Evolutionary conservation across 2,888 invertebrate species (phyloP), one percentile per base, ranked within the genome.

Genomic region (Drosophila meridiana): DNA sequence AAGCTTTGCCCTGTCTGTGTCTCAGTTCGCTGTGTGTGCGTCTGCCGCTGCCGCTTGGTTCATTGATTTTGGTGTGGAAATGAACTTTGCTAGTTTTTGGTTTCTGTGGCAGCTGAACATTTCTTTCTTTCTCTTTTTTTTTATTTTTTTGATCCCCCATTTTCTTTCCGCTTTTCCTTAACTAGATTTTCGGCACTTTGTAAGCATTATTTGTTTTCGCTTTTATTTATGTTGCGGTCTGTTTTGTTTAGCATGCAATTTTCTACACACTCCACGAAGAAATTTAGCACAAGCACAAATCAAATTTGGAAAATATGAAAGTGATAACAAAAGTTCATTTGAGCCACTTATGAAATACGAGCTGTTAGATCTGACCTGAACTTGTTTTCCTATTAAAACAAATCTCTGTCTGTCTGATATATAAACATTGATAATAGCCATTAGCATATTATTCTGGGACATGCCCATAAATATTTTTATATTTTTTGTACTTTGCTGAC

Each of bases 11-110:
- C 72, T 74, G 78, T 89, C 87, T 78, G 73, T 73, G 66, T 50
- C 45, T 52, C 57, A 58, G 72, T 55, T 50, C 2, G 8, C 45
- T 66, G 58, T 64, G 60, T 58, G 56, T 36, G 45, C 30, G 2
- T 2, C 45, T 5, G 45, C 7, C 50, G 30, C 61, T 14, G 67
- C 69, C 73, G 67, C 73, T 79, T 82, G 89, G 89, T 87, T 87
- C 87, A 87, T 87, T 87, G 87, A 90, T 87, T 87, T 90, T 87
- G 86, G 89, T 83, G 89, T 86, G 89, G 84, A 87, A 87, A 90
- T 87, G 80, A 87, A 87, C 90, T 90, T 87, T 90, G 70, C 74
- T 78, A 76, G 75, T 71, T 80, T 76, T 76, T 71, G 68, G 73
- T 64, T 75, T 78, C 71, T 73, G 73, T 50, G 69, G 70, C 73